phyloP scores from a whole-genome alignment of 2,797 vertebrate genomes.

The Lacerta bilineata region DNA sequence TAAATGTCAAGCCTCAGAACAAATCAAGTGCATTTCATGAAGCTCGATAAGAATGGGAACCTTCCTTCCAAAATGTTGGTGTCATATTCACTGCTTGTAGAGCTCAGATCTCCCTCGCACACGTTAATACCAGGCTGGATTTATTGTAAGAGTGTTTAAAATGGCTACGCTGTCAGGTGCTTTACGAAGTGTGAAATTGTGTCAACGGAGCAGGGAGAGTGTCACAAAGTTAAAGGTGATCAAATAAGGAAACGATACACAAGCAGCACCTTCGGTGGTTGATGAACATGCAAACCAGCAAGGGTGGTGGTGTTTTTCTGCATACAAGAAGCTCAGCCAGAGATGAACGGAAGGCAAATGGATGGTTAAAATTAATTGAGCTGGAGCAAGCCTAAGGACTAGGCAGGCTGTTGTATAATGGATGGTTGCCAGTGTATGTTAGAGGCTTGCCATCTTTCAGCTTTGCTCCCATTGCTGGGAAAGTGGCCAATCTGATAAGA shows the following conservation, averaged over 20 bases:
- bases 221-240: slow-evolving; percentile 34
- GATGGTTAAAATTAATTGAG: slow-evolving; percentile 17
- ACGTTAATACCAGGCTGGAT: slow-evolving; percentile 34
- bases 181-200: slow-evolving; percentile 72
- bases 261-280: slow-evolving; percentile 8
- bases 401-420: not conserved
- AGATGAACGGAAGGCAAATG: slow-evolving; percentile 15
- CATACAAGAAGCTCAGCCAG: slow-evolving; percentile 43
- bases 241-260: slow-evolving; percentile 55
- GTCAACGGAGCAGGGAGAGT: slow-evolving; percentile 40
- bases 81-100: not conserved
- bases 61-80: not conserved
- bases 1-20: too few relatives aligned
- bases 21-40: not conserved
- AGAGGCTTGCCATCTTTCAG: not conserved
- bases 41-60: not conserved
- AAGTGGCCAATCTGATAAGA: not conserved
- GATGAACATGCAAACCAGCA: slow-evolving; percentile 29
- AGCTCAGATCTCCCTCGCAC: slow-evolving; percentile 8
- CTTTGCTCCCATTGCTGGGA: not conserved
- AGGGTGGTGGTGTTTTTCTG: not conserved
- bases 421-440: not conserved
- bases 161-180: slow-evolving; percentile 53
- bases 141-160: slow-evolving; percentile 46
- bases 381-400: not conserved